A percentile compares a stretch with the other conserved stretches of the same genome.
Conservation (phyloP, 2,888 invertebrate genomes). For the Cerceris ruficornis region DNA sequence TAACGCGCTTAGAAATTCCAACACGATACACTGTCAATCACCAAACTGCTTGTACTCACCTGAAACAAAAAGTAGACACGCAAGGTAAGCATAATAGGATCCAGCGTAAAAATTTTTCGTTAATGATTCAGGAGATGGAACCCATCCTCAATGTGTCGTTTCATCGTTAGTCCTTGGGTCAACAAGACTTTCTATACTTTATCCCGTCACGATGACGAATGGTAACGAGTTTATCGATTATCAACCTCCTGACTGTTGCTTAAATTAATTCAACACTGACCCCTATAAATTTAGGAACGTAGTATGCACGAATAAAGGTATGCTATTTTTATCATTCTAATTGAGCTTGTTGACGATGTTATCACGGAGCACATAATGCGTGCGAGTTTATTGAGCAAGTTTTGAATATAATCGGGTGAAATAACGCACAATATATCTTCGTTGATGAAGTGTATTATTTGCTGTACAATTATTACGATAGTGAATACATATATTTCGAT, state of each 20-base stretch:
- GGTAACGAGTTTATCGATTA: constrained; percentile 16
- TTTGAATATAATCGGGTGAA: not conserved
- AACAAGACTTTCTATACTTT: not conserved
- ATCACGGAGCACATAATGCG: not conserved
- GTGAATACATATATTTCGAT: no score
- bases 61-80: constrained; percentile 36
- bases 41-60: constrained; percentile 40
- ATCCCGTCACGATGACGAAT: constrained; percentile 7
- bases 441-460: not conserved
- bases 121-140: not conserved
- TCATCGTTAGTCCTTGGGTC: constrained; percentile 6
- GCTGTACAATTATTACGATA: not conserved
- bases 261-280: constrained; percentile 8
- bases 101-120: not conserved
- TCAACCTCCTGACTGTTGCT: constrained; percentile 1
- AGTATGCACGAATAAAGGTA: not conserved
- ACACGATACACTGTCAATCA: not conserved
- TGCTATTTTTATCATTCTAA: not conserved
- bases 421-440: not conserved
- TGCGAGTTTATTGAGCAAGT: not conserved
- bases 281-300: not conserved
- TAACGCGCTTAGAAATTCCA: not conserved
- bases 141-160: not conserved
- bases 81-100: not conserved
- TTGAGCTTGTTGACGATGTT: not conserved